Base-by-base conservation (phyloP, 2,113 vertebrate species). In the Pseudorectes ferrugineus region DNA sequence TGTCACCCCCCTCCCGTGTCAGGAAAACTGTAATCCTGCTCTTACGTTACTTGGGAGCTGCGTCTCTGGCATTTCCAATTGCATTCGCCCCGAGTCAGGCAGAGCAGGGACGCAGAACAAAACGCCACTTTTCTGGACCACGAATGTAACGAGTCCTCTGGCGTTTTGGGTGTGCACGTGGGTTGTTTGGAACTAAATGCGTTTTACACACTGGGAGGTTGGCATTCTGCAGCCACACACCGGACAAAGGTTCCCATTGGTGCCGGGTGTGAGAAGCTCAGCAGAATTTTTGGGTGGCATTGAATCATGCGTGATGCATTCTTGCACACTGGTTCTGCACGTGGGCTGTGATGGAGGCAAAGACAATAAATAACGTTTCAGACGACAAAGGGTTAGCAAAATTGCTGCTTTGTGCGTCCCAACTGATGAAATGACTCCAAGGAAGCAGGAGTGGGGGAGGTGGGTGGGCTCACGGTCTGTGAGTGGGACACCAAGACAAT, bases 21-120 rank as follows among this genome's bases (percentile, higher is more conserved):
- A 96, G 94, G 81, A 96, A 57, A 91, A 17, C 89, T 92, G 92
- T 95, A 83, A 95, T 95, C 79, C 91, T 92, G 91, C 87, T 90
- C 83, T 94, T 91, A 26, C 20, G 5, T 88, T 91, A 54, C 91
- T 88, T 7, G 48, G 72, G 91, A 95, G 85, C 76, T 72, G 85
- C 51, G 62, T 85, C 92, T 87, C 76, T 94, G 89, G 87, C 95
- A 94, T 96, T 93, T 93, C 52, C 92, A 95, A 20, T 8, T 36
- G 66, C 68, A 54, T 45, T 93, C 59, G 14, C 62, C 45, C 45
- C 0, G 77, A 93, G 84, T 61, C 85, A 92, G 91, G 72, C 85
- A 35, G 72, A 77, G 54, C 42, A 55, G 48, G 62, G 73, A 42
- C 55, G 10, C 61, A 73, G 79, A 90, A 94, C 79, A 92, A 66